Conservation (phyloP, 64 coral and sea anemone species). For the Actinia equina region DNA sequence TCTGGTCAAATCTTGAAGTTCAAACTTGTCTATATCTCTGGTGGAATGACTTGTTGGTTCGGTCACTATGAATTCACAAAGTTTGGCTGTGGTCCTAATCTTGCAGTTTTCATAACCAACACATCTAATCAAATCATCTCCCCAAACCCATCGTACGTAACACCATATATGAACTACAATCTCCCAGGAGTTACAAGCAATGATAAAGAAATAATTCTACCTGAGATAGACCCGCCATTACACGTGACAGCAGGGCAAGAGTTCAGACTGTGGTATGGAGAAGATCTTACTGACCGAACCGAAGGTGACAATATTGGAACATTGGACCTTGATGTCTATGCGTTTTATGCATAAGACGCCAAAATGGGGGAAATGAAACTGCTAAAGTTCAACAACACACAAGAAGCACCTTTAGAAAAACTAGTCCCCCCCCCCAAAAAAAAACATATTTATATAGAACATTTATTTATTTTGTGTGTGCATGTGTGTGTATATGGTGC, state of each 20-base stretch:
- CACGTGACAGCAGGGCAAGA: background rate
- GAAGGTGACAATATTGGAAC: constrained; percentile 16
- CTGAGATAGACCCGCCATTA: background rate
- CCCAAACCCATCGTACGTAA: background rate
- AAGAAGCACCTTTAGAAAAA: background rate
- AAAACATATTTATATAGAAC: too few relatives aligned
- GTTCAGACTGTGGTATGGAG: constrained; percentile 32
- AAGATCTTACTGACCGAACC: background rate
- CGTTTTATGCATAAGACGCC: background rate
- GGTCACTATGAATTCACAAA: background rate
- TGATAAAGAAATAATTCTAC: constrained; percentile 1
- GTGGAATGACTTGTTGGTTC: constrained; percentile 1
- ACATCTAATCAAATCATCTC: background rate
- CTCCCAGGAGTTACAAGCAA: constrained; percentile 5
- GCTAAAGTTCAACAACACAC: too few relatives aligned
- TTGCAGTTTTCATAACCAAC: background rate
- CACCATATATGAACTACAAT: background rate
- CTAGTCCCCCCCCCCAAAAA: too few relatives aligned
- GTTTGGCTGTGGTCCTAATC: background rate
- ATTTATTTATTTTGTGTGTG: too few relatives aligned
- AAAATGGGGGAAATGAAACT: background rate
- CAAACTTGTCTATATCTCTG: background rate
- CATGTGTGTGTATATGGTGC: too few relatives aligned
- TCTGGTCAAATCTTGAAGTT: background rate
- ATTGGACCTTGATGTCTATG: constrained; percentile 3